Evolutionary conservation across 2,797 vertebrate species (phyloP).

Genomic region (Masticophis lateralis): DNA sequence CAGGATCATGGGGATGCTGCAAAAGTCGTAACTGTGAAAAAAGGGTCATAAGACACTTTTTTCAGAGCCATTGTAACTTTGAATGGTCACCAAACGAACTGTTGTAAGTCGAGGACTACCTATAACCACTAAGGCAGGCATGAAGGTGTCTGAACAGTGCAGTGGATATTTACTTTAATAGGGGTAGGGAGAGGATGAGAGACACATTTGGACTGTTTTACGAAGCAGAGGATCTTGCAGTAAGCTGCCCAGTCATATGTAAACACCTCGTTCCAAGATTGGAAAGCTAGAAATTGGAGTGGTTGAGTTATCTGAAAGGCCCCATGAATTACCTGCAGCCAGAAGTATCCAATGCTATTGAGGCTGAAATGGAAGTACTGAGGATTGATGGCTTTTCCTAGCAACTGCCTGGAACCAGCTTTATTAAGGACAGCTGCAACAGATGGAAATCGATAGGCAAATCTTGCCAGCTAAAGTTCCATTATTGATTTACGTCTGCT

Average conservation of each 20-base stretch:
- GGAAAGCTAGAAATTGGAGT: background rate
- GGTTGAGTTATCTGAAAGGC: background rate
- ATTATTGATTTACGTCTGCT: background rate
- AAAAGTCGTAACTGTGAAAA: background rate
- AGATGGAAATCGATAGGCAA: background rate
- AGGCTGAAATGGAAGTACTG: background rate
- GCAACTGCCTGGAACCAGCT: background rate
- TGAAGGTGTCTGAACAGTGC: background rate
- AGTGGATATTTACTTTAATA: background rate
- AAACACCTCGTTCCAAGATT: background rate
- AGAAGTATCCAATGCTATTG: background rate
- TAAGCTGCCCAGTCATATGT: too few species aligned
- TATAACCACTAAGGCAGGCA: background rate
- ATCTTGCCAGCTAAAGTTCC: background rate
- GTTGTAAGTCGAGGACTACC: background rate
- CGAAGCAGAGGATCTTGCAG: background rate
- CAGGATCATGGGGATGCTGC: too few species aligned
- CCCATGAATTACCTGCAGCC: background rate
- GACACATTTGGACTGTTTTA: background rate
- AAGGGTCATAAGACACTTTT: accelerated
- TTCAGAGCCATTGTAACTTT: background rate
- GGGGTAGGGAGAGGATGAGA: background rate
- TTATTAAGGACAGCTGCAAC: background rate
- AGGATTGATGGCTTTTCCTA: background rate
- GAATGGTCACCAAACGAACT: background rate